These are phyloP conservation scores for Glaucidium brasilianum DNA, from an alignment of 2,113 vertebrate genomes.

Conservation along the genomic window DNA sequence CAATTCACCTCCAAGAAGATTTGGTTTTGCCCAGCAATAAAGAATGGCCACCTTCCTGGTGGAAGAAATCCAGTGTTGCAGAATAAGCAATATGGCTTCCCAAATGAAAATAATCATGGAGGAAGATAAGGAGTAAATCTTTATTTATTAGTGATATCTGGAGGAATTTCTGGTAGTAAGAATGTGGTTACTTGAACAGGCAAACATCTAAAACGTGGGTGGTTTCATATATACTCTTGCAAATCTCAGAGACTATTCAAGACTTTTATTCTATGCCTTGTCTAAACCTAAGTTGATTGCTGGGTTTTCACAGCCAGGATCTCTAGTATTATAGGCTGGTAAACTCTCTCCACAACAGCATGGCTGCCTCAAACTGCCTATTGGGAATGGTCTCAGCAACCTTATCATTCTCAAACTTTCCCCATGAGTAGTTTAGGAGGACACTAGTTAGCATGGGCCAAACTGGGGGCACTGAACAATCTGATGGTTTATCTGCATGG, in stretches of 20 bases:
- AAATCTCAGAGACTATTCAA: neutral
- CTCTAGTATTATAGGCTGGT: neutral
- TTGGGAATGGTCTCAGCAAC: fast-evolving
- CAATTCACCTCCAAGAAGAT: neutral
- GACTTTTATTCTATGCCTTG: neutral
- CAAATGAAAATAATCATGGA: neutral
- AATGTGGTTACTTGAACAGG: neutral
- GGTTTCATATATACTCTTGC: neutral
- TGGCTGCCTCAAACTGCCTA: neutral
- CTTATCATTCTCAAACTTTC: neutral
- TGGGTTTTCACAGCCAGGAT: neutral
- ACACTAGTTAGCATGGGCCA: neutral
- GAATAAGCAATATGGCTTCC: neutral
- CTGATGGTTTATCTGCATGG: neutral
- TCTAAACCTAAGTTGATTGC: neutral
- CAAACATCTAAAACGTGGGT: neutral
- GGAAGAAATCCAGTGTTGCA: neutral
- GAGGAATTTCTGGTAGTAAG: neutral
- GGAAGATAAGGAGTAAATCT: neutral
- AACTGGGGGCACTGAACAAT: neutral
- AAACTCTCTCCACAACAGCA: neutral
- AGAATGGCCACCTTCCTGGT: neutral
- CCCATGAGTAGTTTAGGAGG: neutral
- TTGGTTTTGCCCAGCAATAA: neutral
- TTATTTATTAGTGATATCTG: neutral